phyloP scores from a whole-genome alignment of 2,113 vertebrate genomes.

The Vicugna pacos region DNA sequence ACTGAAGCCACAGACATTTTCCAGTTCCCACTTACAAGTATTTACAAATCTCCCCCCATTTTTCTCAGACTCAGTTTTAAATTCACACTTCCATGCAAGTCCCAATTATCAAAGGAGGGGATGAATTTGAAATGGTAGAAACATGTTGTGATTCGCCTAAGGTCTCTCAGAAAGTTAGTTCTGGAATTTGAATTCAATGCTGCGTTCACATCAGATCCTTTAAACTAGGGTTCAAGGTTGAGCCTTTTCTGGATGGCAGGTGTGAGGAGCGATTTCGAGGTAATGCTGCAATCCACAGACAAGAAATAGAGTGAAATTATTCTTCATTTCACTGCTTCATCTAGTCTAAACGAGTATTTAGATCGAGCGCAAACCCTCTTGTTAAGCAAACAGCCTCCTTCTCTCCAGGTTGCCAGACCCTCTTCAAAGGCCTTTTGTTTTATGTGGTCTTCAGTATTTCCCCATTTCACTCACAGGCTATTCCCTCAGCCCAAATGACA shows the following conservation, averaged over 20 bases:
- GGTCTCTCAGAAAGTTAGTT: background rate
- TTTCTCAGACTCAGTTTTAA: conserved; percentile 25
- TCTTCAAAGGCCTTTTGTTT: conserved; percentile 52
- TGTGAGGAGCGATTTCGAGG: background rate
- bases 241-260: background rate
- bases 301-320: background rate
- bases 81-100: background rate
- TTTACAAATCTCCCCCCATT: background rate
- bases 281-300: no score
- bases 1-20: background rate
- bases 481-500: background rate
- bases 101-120: background rate
- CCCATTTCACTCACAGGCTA: background rate
- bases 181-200: background rate
- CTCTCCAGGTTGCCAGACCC: background rate
- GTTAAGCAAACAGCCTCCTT: background rate
- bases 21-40: background rate
- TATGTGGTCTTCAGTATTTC: background rate
- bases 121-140: background rate
- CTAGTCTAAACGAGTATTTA: background rate
- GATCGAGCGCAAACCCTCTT: background rate
- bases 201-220: background rate
- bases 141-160: accelerated
- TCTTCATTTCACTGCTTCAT: background rate
- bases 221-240: background rate